Base-by-base conservation (phyloP, 2,113 vertebrate genomes). In the Eudorcas thomsonii region DNA sequence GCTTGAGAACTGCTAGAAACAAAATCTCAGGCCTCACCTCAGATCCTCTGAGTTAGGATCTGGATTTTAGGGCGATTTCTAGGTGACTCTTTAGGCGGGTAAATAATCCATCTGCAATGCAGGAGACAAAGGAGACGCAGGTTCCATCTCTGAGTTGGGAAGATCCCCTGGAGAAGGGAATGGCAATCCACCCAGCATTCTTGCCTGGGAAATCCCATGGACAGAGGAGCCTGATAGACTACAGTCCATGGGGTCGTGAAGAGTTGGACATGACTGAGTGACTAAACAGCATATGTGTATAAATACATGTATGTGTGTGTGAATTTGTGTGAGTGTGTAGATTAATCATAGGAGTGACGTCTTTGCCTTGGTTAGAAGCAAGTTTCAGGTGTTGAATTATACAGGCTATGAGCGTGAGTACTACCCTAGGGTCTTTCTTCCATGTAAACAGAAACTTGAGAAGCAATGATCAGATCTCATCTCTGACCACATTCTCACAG, bases 301-400 rank as follows among this genome's bases (percentile, higher is more conserved):
- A 78, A 17, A 54, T 17, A 84, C 6, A 8, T 25, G 33, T 6
- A 36, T 17, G 26, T 30, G 5, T 23, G 17, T 60, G 26, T 48
- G 36, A 13, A 10, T 30, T 26, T 59, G 57, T 28, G 39, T 62
- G 55, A 5, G 39, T 23, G 17, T 45, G 5, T 39, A 48, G 8
- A 48, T 54, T 93, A 30, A 93, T 36, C 52, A 77, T 2, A 5
- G 39, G 23, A 77, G 7, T 74, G 64, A 50, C 1, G 2, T 50
- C 43, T 50, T 64, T 87, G 59, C 59, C 59, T 87, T 87, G 85
- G 30, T 87, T 87, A 25, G 39, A 45, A 87, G 6, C 57, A 87
- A 48, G 43, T 87, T 64, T 8, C 43, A n/a, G 59, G 19, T n/a
- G 19, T 87, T 64, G 59, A n/a, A 43, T 43, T 43, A 64, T 17